Conservation (phyloP, 2,888 invertebrate species). For the Polydrusus cervinus region DNA sequence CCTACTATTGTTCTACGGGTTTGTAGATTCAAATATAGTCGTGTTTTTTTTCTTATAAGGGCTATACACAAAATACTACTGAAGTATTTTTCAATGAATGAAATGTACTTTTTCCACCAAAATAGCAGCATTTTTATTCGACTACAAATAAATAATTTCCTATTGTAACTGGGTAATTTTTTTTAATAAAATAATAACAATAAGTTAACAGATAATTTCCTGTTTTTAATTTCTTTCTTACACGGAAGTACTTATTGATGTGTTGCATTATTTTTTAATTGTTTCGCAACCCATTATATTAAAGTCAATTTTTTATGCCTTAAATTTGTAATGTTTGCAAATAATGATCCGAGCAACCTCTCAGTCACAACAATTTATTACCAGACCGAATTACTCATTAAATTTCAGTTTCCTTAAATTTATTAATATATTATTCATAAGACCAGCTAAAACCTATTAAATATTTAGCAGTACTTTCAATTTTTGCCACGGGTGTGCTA, state of each 20-base stretch:
- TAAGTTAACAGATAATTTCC: too few relatives aligned
- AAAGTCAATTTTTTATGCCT: neutral
- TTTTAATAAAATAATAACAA: too few relatives aligned
- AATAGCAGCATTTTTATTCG: too few relatives aligned
- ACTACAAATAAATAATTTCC: too few relatives aligned
- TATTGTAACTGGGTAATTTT: too few relatives aligned
- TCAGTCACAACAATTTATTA: constrained; percentile 21
- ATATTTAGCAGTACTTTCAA: constrained; percentile 59
- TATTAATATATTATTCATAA: constrained; percentile 54
- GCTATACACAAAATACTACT: too few relatives aligned
- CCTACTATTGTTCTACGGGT: too few relatives aligned
- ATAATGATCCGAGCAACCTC: constrained; percentile 7
- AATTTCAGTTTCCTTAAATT: constrained; percentile 52
- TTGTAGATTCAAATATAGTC: too few relatives aligned
- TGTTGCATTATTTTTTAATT: neutral
- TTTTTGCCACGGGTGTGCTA: constrained; percentile 58
- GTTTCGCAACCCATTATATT: constrained; percentile 1
- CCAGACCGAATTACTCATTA: constrained; percentile 20
- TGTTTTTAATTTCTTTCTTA: neutral
- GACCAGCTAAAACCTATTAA: constrained; percentile 57
- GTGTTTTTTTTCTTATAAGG: too few relatives aligned
- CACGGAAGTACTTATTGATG: neutral
- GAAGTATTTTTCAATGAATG: too few relatives aligned
- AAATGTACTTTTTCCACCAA: too few relatives aligned
- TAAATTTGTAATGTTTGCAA: constrained; percentile 6